Percentiles rank a stretch among this genome's conserved stretches.
These are phyloP conservation scores for Spilogale gracilis DNA, from an alignment of 2,113 vertebrate genomes.

Conservation along the genomic window DNA sequence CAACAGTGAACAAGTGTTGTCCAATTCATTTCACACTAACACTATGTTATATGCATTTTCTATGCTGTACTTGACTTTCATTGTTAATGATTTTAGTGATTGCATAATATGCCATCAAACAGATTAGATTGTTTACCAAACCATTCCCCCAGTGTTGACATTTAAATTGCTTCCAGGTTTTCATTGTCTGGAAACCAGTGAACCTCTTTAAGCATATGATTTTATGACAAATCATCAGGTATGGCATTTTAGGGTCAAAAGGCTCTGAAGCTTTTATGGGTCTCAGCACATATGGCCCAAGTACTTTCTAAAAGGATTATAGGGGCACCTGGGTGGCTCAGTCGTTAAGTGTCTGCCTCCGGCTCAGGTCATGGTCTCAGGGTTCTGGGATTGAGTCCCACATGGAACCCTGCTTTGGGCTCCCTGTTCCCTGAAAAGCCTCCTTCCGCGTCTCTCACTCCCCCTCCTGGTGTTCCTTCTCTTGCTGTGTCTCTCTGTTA, in stretches of 20 bases:
- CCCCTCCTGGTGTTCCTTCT: no score
- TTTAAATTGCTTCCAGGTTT: constrained; percentile 37
- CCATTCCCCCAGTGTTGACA: not conserved
- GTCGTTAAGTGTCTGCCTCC: no score
- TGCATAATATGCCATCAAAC: not conserved
- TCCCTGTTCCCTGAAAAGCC: no score
- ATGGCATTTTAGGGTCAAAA: constrained; percentile 49
- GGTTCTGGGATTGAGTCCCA: no score
- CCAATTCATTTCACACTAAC: not conserved
- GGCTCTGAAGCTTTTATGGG: not conserved
- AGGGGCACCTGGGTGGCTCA: not conserved
- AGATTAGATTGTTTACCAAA: not conserved
- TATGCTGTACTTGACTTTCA: not conserved
- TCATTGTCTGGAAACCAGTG: constrained; percentile 30
- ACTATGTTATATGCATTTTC: not conserved
- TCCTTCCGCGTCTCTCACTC: no score
- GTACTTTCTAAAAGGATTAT: not conserved
- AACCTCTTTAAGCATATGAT: constrained; percentile 25
- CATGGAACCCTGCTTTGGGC: no score
- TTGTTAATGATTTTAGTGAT: constrained; percentile 25
- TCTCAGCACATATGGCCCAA: constrained; percentile 39
- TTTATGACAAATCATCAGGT: not conserved
- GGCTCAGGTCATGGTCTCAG: no score
- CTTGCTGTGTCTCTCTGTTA: no score
- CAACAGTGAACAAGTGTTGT: not conserved